A percentile compares a stretch with the other conserved stretches of the same genome.
Conservation (phyloP, 1,140 invertebrate species). For the Saccostrea glomerata region DNA sequence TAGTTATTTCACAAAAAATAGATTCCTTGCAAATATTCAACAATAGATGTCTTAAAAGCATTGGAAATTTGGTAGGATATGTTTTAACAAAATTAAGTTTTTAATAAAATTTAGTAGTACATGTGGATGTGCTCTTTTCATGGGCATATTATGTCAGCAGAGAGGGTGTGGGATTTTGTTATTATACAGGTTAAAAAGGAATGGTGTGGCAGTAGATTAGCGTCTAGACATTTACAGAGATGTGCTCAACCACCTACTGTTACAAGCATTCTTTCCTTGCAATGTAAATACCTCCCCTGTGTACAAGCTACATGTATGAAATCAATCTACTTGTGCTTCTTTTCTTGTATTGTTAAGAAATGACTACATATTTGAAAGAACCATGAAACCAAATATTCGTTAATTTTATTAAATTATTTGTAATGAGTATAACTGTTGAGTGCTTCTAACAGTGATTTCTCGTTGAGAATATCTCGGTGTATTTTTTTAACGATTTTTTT, state of each 20-base stretch:
- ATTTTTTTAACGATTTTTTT: background rate
- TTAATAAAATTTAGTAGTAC: too few relatives aligned
- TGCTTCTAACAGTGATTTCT: background rate
- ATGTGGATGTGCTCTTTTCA: too few relatives aligned
- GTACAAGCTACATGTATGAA: background rate
- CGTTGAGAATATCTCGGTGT: conserved; percentile 13
- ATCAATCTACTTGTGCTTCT: background rate
- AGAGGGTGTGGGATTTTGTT: background rate
- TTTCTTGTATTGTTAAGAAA: background rate
- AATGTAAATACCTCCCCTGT: background rate
- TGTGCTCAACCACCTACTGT: conserved; percentile 6
- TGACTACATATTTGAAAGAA: too few relatives aligned
- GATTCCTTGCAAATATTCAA: too few relatives aligned
- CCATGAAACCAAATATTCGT: too few relatives aligned
- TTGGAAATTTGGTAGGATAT: too few relatives aligned
- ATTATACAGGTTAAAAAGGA: conserved; percentile 21
- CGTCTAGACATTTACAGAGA: background rate
- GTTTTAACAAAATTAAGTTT: too few relatives aligned
- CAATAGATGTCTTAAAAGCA: too few relatives aligned
- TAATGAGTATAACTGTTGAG: too few relatives aligned
- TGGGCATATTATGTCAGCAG: background rate
- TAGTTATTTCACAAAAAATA: too few relatives aligned
- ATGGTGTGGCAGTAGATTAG: conserved; percentile 25
- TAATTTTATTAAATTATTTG: too few relatives aligned
- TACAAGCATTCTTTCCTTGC: background rate